phyloP scores from a whole-genome alignment of 2,888 invertebrate genomes.

The Lasioglossum villosulum region DNA sequence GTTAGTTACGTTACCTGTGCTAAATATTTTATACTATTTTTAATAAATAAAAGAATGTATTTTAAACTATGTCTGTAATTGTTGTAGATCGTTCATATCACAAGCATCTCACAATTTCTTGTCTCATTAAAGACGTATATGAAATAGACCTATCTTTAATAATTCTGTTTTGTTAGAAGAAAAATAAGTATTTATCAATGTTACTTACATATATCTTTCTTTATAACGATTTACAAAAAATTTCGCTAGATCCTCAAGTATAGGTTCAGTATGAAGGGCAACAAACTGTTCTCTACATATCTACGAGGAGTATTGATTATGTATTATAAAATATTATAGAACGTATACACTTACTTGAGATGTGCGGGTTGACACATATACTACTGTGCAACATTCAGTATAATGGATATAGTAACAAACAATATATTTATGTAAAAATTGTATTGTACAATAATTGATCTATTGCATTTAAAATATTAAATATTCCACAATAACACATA shows the following conservation, averaged over 20 bases:
- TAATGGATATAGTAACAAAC: too few relatives aligned
- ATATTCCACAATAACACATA: too few relatives aligned
- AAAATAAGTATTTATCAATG: constrained; percentile 19
- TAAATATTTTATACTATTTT: constrained; percentile 5
- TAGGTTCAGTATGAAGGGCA: constrained; percentile 96
- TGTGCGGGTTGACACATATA: neutral
- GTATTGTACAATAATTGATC: too few relatives aligned
- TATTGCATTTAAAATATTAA: too few relatives aligned
- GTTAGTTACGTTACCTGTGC: neutral
- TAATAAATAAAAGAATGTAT: neutral
- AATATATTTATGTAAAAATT: too few relatives aligned
- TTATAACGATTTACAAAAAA: constrained; percentile 89
- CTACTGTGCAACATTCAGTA: too few relatives aligned
- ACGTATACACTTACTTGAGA: neutral
- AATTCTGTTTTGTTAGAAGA: neutral
- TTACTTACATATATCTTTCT: constrained; percentile 32
- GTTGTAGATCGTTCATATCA: neutral
- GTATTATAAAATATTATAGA: neutral
- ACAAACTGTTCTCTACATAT: constrained; percentile 99
- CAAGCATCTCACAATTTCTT: neutral
- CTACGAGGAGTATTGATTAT: constrained; percentile 85
- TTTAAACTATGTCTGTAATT: neutral
- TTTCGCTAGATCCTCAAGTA: constrained; percentile 93
- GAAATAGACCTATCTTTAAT: neutral
- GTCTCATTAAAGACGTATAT: neutral